Base-by-base conservation (phyloP, 2,797 vertebrate species). In the Calcarius lapponicus region DNA sequence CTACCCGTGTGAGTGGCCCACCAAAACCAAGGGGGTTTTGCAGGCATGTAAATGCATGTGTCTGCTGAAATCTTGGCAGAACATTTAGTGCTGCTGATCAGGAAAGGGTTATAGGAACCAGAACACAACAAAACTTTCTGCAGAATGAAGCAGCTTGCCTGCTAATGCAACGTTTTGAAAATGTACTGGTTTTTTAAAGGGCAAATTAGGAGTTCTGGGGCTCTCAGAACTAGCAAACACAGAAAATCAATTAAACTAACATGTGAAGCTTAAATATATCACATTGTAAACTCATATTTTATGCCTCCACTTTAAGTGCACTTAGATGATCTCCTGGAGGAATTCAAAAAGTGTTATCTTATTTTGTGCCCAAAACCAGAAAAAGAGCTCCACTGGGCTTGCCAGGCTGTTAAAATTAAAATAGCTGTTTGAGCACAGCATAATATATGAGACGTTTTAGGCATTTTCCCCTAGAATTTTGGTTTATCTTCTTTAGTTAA, bases 401-500 rank as follows among this genome's bases (percentile, higher is more conserved):
- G 97, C 97, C 96, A 96, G 86, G 96, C 97, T 97, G 96, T 98
- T 98, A 97, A 97, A 97, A 97, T 97, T 97, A 98, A 98, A 98
- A 97, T 97, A 96, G 97, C 97, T 97, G 96, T 98, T 98, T 98
- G 97, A 98, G 96, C 93, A 93, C 86, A 97, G 97, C 96, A 98
- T 98, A 98, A 98, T 96, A 97, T 96, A 98, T 98, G 97, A 97
- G 97, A 97, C 93, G 89, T 98, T 98, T 96, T 97, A 98, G 97
- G 97, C 97, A 97, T 97, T 98, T 98, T 97, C 92, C 96, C 97
- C 94, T 85, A 96, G 96, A 97, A 97, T 98, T 98, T 97, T 95
- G 96, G 97, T 97, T 98, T 97, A 97, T 98, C 96, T 97, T 97
- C 97, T 97, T 98, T 96, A 98, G 97, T 97, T 98, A 98, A 98